Evolutionary conservation across 2,888 invertebrate genomes (phyloP), one percentile per base, ranked within the genome.

Genomic region (Lysandra coridon): DNA sequence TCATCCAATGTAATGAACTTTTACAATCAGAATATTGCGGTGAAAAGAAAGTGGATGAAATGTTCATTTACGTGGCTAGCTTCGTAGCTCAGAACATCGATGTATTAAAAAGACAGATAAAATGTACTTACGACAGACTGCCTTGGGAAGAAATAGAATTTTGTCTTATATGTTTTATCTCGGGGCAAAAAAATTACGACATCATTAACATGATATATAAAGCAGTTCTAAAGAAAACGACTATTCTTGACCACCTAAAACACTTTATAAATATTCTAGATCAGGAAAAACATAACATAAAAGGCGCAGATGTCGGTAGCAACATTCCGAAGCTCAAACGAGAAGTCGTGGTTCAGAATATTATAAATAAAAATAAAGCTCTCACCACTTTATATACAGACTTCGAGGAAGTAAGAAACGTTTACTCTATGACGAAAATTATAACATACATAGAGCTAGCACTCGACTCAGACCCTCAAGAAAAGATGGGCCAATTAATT

Each of bases 111-210:
- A 76, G 53, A 76, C 76, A 76, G 33, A 53, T 76, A 33, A 76
- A 76, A 33, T 57, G 33, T 30, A 53, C 76, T 23, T 76, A 76
- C 76, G 33, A 53, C 1, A 76, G n/a, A 57, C 14, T 76, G 33
- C 76, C 76, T 33, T 76, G 76, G 76, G 76, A 76, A 57, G 76
- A 76, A 76, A 76, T 76, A 17, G 76, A 76, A 33, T 76, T 76
- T 44, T 76, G 76, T 49, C 76, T 76, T 7, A 53, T 76, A 33
- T 33, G 76, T 57, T 76, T 76, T 76, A 30, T 57, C 5, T 76
- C 76, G 5, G 76, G 53, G 33, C 76, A 76, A n/a, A 53, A 33
- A 76, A 57, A 37, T 12, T 33, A 57, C 33, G 53, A 76, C 5
- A 33, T 33, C 49, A 76, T 53, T 5, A 76, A 76, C 53, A 5